These are phyloP conservation scores for Ptilorrhoa leucosticta DNA, from an alignment of 2,113 vertebrate species.

Conservation along the genomic window DNA sequence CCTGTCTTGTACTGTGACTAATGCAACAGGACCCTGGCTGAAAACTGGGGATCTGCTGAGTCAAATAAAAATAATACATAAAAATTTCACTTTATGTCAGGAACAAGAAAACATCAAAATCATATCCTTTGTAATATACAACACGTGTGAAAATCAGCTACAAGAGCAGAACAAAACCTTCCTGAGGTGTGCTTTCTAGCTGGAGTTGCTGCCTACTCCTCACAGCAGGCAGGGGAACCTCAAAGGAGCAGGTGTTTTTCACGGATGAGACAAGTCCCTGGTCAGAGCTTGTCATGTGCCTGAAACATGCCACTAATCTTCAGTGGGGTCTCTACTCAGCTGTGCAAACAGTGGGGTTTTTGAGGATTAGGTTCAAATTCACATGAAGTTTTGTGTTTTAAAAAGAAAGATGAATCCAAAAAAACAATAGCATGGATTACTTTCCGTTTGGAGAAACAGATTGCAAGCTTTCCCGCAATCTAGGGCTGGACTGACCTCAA, in stretches of 20 bases:
- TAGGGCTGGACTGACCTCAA: background rate
- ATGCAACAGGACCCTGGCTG: background rate
- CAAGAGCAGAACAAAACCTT: background rate
- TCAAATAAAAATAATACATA: background rate
- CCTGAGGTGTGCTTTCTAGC: background rate
- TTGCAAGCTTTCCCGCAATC: background rate
- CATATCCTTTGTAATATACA: background rate
- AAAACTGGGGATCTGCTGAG: background rate
- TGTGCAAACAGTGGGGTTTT: constrained; percentile 37
- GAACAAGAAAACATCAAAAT: background rate
- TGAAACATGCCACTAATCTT: constrained; percentile 24
- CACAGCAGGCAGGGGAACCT: constrained; percentile 6
- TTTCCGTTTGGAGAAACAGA: background rate
- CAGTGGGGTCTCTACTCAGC: constrained; percentile 24
- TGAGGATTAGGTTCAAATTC: constrained; percentile 44
- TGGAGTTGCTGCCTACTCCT: background rate
- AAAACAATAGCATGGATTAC: constrained; percentile 30
- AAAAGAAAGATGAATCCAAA: constrained; percentile 5
- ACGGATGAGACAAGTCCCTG: background rate
- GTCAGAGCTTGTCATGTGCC: background rate
- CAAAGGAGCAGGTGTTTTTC: constrained; percentile 42
- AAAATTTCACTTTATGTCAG: background rate
- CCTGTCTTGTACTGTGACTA: background rate
- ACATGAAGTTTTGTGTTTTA: background rate
- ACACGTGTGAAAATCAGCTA: constrained; percentile 21